Evolutionary conservation across 2,113 vertebrate species (phyloP).

Genomic region (Promerops cafer): DNA sequence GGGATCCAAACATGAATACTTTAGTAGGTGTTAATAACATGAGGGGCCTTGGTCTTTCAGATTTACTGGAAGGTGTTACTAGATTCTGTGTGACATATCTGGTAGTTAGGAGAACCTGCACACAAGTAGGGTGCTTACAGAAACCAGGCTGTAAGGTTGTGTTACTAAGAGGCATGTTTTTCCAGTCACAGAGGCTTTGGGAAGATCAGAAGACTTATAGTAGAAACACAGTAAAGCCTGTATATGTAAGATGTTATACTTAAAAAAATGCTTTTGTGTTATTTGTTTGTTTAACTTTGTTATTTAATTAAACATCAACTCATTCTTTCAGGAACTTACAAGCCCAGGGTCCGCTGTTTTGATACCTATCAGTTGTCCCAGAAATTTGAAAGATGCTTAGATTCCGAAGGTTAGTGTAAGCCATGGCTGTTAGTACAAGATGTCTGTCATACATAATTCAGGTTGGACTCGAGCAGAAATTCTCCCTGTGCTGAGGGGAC

Average conservation of each 20-base stretch:
- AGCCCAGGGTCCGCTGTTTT: constrained; percentile 92
- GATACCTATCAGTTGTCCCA: constrained; percentile 93
- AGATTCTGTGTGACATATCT: background rate
- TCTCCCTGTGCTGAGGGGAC: background rate
- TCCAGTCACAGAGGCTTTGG: background rate
- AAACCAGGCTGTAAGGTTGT: background rate
- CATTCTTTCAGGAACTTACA: constrained; percentile 87
- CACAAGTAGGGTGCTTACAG: background rate
- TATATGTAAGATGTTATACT: background rate
- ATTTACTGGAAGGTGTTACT: background rate
- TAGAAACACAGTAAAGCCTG: background rate
- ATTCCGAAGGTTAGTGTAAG: constrained; percentile 85
- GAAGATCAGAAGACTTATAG: background rate
- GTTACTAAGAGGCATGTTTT: background rate
- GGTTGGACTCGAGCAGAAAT: background rate
- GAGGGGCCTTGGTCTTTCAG: background rate
- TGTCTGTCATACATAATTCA: background rate
- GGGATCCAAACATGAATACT: background rate
- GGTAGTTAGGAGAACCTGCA: background rate
- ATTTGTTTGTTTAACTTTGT: background rate
- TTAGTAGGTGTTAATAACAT: background rate
- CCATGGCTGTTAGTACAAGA: background rate
- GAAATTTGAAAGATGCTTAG: constrained; percentile 97
- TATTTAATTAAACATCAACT: background rate
- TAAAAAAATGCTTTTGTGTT: background rate